Percentiles rank a stretch among this genome's conserved stretches.
Conservation (phyloP, 2,888 invertebrate genomes). For the Drosophila neutralis region DNA sequence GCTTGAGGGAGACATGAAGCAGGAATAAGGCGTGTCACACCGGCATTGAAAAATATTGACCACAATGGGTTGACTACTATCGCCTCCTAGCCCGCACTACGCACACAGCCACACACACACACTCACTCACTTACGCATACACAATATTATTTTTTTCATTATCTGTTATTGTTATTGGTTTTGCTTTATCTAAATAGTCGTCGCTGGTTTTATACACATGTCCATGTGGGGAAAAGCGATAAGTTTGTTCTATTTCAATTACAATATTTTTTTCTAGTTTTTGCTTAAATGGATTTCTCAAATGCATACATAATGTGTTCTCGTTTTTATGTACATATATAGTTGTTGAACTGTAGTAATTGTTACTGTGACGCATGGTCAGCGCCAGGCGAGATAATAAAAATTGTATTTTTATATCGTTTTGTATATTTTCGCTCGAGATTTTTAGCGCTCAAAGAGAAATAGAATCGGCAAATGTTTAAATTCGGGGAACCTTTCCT, state of each 20-base stretch:
- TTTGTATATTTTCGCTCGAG: slow-evolving; percentile 38
- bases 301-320: slow-evolving; percentile 23
- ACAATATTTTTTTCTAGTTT: slow-evolving; percentile 40
- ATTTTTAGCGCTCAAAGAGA: slow-evolving; percentile 19
- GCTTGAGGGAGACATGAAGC: slow-evolving; percentile 25
- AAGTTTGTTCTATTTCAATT: slow-evolving; percentile 56
- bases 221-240: slow-evolving; percentile 34
- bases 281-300: slow-evolving; percentile 41
- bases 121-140: slow-evolving; percentile 8
- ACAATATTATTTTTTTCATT: slow-evolving; percentile 37
- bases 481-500: slow-evolving; percentile 27
- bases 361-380: slow-evolving; percentile 53
- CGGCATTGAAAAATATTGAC: slow-evolving; percentile 74
- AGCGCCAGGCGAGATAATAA: slow-evolving; percentile 61
- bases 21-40: slow-evolving; percentile 18
- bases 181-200: slow-evolving; percentile 73
- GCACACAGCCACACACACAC: background rate
- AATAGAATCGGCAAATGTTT: slow-evolving; percentile 15
- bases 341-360: slow-evolving; percentile 33
- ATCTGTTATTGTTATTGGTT: slow-evolving; percentile 63
- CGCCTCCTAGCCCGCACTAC: slow-evolving; percentile 8
- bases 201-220: slow-evolving; percentile 63
- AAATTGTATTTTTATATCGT: slow-evolving; percentile 59
- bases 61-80: slow-evolving; percentile 59
- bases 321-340: slow-evolving; percentile 29